Percentiles rank a stretch among this genome's conserved stretches.
Conservation (phyloP, 2,888 invertebrate genomes). For the Pandemis heparana region DNA sequence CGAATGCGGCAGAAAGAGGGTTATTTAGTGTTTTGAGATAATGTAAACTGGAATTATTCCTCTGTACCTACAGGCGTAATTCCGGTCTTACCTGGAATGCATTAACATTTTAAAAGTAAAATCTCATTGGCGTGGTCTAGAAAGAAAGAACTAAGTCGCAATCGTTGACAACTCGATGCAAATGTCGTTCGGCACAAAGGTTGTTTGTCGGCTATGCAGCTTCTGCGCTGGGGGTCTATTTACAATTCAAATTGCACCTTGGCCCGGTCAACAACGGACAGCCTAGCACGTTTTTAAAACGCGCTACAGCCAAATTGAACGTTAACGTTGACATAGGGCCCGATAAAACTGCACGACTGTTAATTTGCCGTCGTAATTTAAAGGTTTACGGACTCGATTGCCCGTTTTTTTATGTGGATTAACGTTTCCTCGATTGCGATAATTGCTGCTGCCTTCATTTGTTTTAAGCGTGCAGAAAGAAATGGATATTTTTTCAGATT, state of each 20-base stretch:
- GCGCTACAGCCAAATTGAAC: conserved; percentile 36
- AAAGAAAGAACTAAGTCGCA: conserved; percentile 27
- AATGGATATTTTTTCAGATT: background rate
- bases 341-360: conserved; percentile 21
- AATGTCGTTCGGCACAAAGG: conserved; percentile 39
- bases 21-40: background rate
- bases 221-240: conserved; percentile 29
- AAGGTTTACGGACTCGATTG: conserved; percentile 9
- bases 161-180: conserved; percentile 28
- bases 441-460: background rate
- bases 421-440: conserved; percentile 5
- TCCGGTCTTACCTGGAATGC: background rate
- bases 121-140: conserved; percentile 12
- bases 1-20: too few species aligned
- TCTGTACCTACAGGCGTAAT: conserved; percentile 3
- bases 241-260: conserved; percentile 42
- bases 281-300: conserved; percentile 25
- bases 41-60: background rate
- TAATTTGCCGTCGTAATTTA: conserved; percentile 24
- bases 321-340: conserved; percentile 24
- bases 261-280: conserved; percentile 19
- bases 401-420: conserved; percentile 8
- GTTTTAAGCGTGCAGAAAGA: background rate
- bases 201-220: conserved; percentile 42
- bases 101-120: conserved; percentile 14